Conservation (phyloP, 2,888 invertebrate species). For the Macroteleia sp. region DNA sequence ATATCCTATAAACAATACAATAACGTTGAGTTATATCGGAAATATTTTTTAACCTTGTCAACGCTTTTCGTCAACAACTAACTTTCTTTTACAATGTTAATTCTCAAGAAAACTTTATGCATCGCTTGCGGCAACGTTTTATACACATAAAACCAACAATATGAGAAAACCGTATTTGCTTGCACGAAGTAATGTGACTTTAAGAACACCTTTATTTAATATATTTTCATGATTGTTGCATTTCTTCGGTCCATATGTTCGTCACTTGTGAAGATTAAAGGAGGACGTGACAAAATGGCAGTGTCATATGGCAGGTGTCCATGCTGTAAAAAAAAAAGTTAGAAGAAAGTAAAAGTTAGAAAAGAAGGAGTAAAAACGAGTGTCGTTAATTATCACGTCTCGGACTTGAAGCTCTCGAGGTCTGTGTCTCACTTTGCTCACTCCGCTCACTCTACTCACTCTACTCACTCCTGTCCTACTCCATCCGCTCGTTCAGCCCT, state of each 20-base stretch:
- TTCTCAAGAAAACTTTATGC: too few relatives aligned
- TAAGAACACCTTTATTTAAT: not conserved
- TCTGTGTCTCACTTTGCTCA: not conserved
- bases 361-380: slow-evolving; percentile 23
- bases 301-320: slow-evolving; percentile 3
- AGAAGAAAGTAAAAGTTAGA: slow-evolving; percentile 26
- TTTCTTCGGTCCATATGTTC: not conserved
- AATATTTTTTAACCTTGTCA: too few relatives aligned
- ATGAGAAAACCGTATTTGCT: too few relatives aligned
- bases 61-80: too few relatives aligned
- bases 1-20: too few relatives aligned
- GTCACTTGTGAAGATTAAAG: slow-evolving; percentile 23
- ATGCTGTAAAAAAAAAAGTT: too few relatives aligned
- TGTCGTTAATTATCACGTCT: slow-evolving; percentile 65
- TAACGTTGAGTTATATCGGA: too few relatives aligned
- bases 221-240: not conserved
- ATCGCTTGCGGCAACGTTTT: too few relatives aligned
- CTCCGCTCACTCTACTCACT: not conserved
- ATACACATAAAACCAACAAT: too few relatives aligned
- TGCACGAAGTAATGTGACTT: too few relatives aligned
- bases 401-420: slow-evolving; percentile 46
- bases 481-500: slow-evolving; percentile 9
- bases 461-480: not conserved
- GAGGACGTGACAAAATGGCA: slow-evolving; percentile 34
- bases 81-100: too few relatives aligned